A percentile compares a stretch with the other conserved stretches of the same genome.
Evolutionary conservation across 2,888 invertebrate genomes (phyloP).

Genomic region (Ryuthela nishihirai): DNA sequence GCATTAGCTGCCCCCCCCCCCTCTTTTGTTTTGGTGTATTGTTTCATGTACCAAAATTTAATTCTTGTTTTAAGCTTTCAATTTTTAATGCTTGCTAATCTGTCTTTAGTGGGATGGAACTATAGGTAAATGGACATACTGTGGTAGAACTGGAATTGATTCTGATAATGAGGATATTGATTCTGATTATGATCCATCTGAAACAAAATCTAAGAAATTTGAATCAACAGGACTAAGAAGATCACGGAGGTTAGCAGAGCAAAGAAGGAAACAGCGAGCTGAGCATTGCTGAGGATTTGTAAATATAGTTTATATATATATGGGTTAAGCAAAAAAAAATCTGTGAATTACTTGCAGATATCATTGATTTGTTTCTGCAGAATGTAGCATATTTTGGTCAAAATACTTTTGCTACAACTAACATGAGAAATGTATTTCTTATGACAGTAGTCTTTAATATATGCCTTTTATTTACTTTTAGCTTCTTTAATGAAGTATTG

Average conservation of each 20-base stretch:
- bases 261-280: constrained; percentile 13
- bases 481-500: no score
- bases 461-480: no score
- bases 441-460: no score
- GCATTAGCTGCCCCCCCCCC: no score
- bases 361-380: no score
- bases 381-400: no score
- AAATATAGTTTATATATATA: neutral
- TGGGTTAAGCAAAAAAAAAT: no score
- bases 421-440: no score
- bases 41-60: no score
- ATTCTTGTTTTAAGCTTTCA: constrained; percentile 8
- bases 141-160: constrained; percentile 34
- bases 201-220: neutral
- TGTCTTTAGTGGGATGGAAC: constrained; percentile 52
- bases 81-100: constrained; percentile 6
- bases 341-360: no score
- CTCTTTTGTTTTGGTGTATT: no score
- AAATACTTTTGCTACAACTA: no score
- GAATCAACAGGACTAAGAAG: constrained; percentile 12
- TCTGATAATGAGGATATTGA: constrained; percentile 38
- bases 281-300: neutral
- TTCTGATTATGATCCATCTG: neutral
- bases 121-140: constrained; percentile 50
- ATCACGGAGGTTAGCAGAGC: constrained; percentile 26